Evolutionary conservation across 2,888 invertebrate species (phyloP), one percentile per base, ranked within the genome.

Genomic region (Pandemis corylana): DNA sequence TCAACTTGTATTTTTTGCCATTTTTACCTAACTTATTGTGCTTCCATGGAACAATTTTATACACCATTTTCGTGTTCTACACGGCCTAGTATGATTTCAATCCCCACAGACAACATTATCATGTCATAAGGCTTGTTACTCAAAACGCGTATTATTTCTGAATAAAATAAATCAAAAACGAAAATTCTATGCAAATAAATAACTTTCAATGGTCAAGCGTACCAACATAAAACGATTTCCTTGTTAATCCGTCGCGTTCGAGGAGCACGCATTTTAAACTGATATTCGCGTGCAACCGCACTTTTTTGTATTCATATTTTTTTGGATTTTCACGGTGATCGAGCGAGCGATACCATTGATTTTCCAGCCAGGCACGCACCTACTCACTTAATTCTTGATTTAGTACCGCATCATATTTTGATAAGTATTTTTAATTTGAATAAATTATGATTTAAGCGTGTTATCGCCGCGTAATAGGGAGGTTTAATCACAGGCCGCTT

Each of bases 381-480:
- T 80, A 80, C 87, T 93, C 90, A 94, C 93, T 94, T 94, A 92
- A 92, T 90, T 91, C 86, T 84, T 93, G 92, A 94, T 93, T 94
- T 94, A 94, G 86, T 86, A 93, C 93, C 94, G 93, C 93, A 94
- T 94, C 94, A 93, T 90, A 93, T 90, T 93, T 91, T 92, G 94
- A 94, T 94, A 94, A 94, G 93, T 94, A 93, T 94, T 94, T 94
- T 94, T 94, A 94, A 94, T 94, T 94, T 94, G 94, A 94, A 94
- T 94, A 94, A 93, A 94, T 94, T 94, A 94, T 93, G 90, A 93
- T 93, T 93, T 91, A 91, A 91, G 90, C 86, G 88, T 86, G 87
- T 89, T 93, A 92, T 93, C 92, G 92, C 85, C 80, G 84, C 84
- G 83, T 87, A 90, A 92, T 91, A 88, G 88, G 84, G 82, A 87